These are phyloP conservation scores for Gavia stellata DNA, from an alignment of 2,113 vertebrate genomes.

Conservation along the genomic window DNA sequence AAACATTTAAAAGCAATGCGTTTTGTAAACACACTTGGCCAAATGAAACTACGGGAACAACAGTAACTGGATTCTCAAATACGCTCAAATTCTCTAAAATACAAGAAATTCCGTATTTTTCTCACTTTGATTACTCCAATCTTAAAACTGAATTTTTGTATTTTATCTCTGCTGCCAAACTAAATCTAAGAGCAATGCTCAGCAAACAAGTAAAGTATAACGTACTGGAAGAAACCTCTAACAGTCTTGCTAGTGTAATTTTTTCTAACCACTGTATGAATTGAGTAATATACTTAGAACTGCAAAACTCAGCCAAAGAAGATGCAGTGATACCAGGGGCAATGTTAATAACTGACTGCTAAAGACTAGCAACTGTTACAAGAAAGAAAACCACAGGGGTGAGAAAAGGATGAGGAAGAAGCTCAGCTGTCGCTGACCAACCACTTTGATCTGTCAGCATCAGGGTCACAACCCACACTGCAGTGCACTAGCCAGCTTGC, in stretches of 20 bases:
- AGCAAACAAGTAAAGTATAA: neutral
- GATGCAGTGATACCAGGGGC: neutral
- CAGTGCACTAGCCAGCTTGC: neutral
- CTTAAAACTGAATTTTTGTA: neutral
- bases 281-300: neutral
- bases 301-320: neutral
- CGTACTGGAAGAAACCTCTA: neutral
- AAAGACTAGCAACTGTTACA: neutral
- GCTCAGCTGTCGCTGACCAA: neutral
- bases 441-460: neutral
- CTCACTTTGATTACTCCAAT: neutral
- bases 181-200: neutral
- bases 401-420: neutral
- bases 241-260: neutral
- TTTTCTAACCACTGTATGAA: neutral
- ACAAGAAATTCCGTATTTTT: neutral
- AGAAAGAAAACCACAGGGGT: neutral
- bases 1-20: neutral
- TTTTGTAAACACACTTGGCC: neutral
- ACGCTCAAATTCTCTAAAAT: neutral
- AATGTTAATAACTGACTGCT: slow-evolving; percentile 3
- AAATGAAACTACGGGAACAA: neutral
- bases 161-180: neutral
- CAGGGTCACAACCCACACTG: neutral
- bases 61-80: neutral